A percentile compares a stretch with the other conserved stretches of the same genome.
Evolutionary conservation across 2,797 vertebrate species (phyloP).

Genomic region (Epinephelus awoara): DNA sequence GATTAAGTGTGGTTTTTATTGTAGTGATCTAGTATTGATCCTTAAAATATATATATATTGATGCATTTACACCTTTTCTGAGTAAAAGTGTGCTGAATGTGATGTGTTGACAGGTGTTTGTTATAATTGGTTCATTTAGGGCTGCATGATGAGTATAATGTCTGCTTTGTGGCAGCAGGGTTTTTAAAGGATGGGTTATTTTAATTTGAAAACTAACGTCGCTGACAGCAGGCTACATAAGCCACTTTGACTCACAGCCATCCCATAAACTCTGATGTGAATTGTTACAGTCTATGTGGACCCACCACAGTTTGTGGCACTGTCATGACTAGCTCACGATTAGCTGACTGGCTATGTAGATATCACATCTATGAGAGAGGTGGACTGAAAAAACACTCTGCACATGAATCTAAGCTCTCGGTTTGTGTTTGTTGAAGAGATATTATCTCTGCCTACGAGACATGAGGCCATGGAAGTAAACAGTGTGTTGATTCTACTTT

Average conservation of each 20-base stretch:
- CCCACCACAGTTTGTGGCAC: neutral
- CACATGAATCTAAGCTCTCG: neutral
- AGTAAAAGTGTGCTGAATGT: neutral
- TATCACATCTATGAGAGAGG: neutral
- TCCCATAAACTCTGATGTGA: neutral
- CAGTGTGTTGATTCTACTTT: neutral
- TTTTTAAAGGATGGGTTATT: neutral
- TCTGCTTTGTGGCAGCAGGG: neutral
- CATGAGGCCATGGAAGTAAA: neutral
- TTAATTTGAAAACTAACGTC: neutral
- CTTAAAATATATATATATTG: neutral
- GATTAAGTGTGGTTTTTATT: neutral
- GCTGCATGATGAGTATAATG: neutral
- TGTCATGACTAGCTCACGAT: too few species aligned
- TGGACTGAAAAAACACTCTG: neutral
- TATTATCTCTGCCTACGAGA: neutral
- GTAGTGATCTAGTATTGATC: neutral
- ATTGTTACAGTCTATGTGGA: neutral
- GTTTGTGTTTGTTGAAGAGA: neutral
- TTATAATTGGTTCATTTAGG: neutral
- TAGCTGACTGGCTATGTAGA: too few species aligned
- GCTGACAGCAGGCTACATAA: neutral
- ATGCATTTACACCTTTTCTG: neutral
- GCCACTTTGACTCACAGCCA: rapidly evolving
- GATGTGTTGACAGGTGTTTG: neutral